Conservation (phyloP, 2,888 invertebrate genomes). For the Ptilodon capucinus region DNA sequence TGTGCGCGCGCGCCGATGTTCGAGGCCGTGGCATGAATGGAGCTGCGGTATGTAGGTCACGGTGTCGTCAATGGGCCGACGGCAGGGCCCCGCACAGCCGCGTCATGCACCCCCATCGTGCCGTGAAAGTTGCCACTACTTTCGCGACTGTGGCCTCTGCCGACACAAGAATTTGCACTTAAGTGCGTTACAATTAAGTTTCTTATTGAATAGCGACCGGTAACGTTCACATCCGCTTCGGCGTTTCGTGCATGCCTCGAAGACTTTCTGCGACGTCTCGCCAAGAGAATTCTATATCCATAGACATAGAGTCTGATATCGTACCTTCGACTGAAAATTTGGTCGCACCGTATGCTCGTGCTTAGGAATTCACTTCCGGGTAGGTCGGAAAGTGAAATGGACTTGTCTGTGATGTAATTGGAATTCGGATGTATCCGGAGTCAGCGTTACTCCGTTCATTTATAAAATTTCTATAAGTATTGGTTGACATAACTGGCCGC, state of each 20-base stretch:
- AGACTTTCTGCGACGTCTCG: slow-evolving; percentile 52
- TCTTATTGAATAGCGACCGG: slow-evolving; percentile 61
- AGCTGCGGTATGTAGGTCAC: slow-evolving; percentile 79
- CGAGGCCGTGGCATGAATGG: slow-evolving; percentile 80
- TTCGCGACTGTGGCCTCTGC: slow-evolving; percentile 70
- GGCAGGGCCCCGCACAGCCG: slow-evolving; percentile 71
- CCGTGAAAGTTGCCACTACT: slow-evolving; percentile 81
- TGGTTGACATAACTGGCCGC: slow-evolving; percentile 74
- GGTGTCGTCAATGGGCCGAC: slow-evolving; percentile 81
- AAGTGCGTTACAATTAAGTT: slow-evolving; percentile 68
- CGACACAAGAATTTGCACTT: slow-evolving; percentile 66
- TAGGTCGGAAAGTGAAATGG: slow-evolving; percentile 83
- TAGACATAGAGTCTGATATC: slow-evolving; percentile 51
- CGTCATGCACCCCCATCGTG: slow-evolving; percentile 73
- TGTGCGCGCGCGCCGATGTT: slow-evolving; percentile 55
- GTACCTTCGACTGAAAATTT: slow-evolving; percentile 52
- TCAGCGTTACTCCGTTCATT: slow-evolving; percentile 79
- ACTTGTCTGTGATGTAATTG: slow-evolving; percentile 82
- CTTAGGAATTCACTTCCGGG: slow-evolving; percentile 83
- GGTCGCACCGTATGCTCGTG: slow-evolving; percentile 78
- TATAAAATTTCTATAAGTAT: slow-evolving; percentile 74
- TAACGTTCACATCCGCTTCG: slow-evolving; percentile 79
- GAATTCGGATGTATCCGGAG: slow-evolving; percentile 82
- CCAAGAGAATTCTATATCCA: slow-evolving; percentile 46
- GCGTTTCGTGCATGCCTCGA: slow-evolving; percentile 67